Evolutionary conservation across 2,888 invertebrate species (phyloP).

Genomic region (Sarcophaga variegata): DNA sequence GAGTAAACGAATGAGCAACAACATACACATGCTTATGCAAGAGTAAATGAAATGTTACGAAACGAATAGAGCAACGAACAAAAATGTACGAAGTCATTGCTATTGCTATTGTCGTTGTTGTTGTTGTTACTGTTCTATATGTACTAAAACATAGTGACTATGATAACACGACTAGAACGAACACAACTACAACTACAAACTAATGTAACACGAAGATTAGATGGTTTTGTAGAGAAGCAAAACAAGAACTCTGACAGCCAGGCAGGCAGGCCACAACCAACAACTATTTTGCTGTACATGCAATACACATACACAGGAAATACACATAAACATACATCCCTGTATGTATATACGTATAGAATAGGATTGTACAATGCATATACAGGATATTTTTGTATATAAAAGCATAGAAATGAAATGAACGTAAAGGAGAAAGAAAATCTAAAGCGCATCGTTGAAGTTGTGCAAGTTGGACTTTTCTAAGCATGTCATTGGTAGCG

Average conservation of each 20-base stretch:
- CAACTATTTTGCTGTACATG: constrained; percentile 37
- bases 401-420: constrained; percentile 27
- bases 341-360: neutral
- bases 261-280: constrained; percentile 51
- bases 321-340: constrained; percentile 19
- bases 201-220: constrained; percentile 67
- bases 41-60: constrained; percentile 53
- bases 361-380: neutral
- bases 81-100: neutral
- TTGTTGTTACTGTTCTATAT: constrained; percentile 26
- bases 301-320: neutral
- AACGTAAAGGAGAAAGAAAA: constrained; percentile 39
- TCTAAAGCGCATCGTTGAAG: constrained; percentile 62
- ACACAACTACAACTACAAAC: constrained; percentile 62
- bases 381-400: neutral
- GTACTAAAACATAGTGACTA: constrained; percentile 55
- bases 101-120: neutral
- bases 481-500: constrained; percentile 73
- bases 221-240: constrained; percentile 59
- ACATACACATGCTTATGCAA: constrained; percentile 48
- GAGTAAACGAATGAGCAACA: constrained; percentile 60
- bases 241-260: constrained; percentile 52
- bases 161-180: constrained; percentile 47
- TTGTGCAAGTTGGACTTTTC: constrained; percentile 67
- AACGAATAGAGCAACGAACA: constrained; percentile 26